A percentile compares a stretch with the other conserved stretches of the same genome.
Conservation (phyloP, 2,888 invertebrate genomes). For the Rhopalosiphum nymphaeae region DNA sequence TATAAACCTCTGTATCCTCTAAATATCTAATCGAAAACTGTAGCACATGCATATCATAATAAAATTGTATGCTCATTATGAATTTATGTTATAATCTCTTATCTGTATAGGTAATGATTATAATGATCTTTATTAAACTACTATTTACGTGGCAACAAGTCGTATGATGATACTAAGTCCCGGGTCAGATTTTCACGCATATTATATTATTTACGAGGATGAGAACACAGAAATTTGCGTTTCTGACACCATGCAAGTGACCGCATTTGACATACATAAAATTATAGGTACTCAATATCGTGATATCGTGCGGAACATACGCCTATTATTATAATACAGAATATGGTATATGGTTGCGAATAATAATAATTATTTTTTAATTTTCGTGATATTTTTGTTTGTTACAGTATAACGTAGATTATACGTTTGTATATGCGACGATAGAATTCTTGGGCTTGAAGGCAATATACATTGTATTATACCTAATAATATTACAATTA, state of each 20-base stretch:
- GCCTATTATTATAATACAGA: background rate
- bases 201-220: background rate
- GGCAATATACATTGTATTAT: background rate
- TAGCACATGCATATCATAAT: background rate
- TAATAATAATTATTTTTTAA: slow-evolving; percentile 2
- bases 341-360: background rate
- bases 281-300: background rate
- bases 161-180: background rate
- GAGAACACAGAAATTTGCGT: background rate
- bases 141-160: background rate
- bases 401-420: background rate
- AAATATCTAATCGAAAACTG: background rate
- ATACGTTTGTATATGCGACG: background rate
- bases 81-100: background rate
- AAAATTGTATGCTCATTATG: background rate
- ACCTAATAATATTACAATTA: background rate
- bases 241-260: background rate
- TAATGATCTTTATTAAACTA: background rate
- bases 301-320: background rate
- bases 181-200: background rate
- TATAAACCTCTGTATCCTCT: background rate
- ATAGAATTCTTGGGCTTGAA: background rate
- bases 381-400: background rate
- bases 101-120: background rate
- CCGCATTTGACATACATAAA: background rate